Conservation (phyloP, 2,797 vertebrate species). For the Xerus rutilus region DNA sequence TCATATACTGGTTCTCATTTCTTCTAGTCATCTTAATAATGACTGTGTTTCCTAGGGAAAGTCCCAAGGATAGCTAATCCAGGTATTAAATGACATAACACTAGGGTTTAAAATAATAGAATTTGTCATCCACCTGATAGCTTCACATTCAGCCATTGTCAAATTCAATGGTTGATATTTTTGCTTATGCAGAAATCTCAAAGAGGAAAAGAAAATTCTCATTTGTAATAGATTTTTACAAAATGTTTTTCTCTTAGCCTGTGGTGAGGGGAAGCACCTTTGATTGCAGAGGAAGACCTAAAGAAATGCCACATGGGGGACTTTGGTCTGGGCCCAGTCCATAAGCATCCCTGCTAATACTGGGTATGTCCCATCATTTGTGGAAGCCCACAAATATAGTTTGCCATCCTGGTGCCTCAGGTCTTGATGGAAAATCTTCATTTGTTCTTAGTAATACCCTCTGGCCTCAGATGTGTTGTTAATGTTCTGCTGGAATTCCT, state of each 20-base stretch:
- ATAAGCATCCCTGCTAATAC: not conserved
- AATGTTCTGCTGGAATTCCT: not conserved
- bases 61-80: not conserved
- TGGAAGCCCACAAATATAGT: not conserved
- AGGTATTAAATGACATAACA: not conserved
- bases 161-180: slow-evolving; percentile 9
- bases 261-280: not conserved
- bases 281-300: not conserved
- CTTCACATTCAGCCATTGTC: not conserved
- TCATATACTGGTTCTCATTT: not conserved
- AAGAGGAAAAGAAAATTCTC: not conserved
- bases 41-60: not conserved
- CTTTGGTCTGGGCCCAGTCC: not conserved
- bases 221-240: not conserved
- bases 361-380: not conserved
- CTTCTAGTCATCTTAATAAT: slow-evolving; percentile 42
- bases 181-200: slow-evolving; percentile 12
- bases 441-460: not conserved
- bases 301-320: no score
- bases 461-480: not conserved
- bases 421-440: not conserved
- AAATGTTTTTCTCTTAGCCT: not conserved
- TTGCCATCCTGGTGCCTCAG: not conserved
- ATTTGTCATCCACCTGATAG: slow-evolving; percentile 6
- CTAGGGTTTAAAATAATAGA: slow-evolving; percentile 37